Evolutionary conservation across 2,888 invertebrate genomes (phyloP).

Genomic region (Psylliodes chrysocephalus): DNA sequence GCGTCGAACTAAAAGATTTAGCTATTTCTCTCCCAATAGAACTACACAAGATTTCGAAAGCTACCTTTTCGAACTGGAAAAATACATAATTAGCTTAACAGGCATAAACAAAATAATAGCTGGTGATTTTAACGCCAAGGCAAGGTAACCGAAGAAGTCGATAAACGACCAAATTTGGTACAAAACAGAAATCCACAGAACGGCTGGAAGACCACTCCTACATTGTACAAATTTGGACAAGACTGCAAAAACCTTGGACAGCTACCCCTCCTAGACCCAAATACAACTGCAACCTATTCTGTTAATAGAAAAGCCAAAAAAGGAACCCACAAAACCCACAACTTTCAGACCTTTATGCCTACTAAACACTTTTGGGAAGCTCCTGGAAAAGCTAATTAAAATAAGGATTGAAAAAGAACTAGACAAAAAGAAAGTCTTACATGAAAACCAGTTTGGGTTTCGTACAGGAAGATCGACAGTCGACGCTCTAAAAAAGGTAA

Average conservation of each 20-base stretch:
- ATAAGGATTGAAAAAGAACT: not conserved
- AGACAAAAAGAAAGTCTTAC: too few relatives aligned
- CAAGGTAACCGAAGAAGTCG: not conserved
- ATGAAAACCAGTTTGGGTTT: too few relatives aligned
- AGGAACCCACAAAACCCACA: too few relatives aligned
- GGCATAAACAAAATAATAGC: slow-evolving; percentile 13
- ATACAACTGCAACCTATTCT: not conserved
- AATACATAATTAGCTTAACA: slow-evolving; percentile 15
- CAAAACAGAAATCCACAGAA: not conserved
- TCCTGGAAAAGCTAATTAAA: slow-evolving; percentile 8
- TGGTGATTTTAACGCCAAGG: not conserved
- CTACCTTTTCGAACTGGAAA: slow-evolving; percentile 22
- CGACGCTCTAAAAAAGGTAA: not conserved
- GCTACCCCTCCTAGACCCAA: too few relatives aligned
- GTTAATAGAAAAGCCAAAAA: too few relatives aligned
- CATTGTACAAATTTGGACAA: not conserved
- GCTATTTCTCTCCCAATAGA: slow-evolving; percentile 37
- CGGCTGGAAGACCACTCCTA: not conserved
- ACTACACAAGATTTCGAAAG: slow-evolving; percentile 28
- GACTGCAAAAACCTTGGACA: slow-evolving; percentile 4
- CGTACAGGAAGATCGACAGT: too few relatives aligned
- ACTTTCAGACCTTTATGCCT: too few relatives aligned
- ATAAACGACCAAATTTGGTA: not conserved
- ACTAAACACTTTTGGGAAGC: slow-evolving; percentile 10
- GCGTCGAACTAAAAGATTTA: slow-evolving; percentile 32